Conservation (phyloP, 2,797 vertebrate genomes). For the Onychomys arenicola region DNA sequence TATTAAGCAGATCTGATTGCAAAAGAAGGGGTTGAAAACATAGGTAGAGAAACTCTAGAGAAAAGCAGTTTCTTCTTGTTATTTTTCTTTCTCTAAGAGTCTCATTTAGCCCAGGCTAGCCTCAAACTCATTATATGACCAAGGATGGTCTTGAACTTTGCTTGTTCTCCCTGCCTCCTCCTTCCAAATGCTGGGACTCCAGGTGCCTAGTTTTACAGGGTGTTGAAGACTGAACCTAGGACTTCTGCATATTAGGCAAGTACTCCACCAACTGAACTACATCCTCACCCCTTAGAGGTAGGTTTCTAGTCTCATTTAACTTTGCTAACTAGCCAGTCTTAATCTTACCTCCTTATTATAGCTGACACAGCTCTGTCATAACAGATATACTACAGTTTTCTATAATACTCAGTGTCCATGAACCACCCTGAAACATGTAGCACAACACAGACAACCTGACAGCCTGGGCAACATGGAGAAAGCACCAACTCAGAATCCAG, state of each 20-base stretch:
- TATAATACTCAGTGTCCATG: background rate
- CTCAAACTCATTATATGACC: background rate
- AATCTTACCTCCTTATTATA: background rate
- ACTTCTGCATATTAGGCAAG: background rate
- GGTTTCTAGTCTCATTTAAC: background rate
- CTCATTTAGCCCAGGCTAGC: background rate
- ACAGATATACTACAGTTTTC: background rate
- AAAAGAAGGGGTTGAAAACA: background rate
- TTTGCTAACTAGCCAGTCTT: background rate
- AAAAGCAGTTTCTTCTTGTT: background rate
- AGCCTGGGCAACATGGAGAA: background rate
- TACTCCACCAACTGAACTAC: background rate
- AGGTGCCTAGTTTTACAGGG: background rate
- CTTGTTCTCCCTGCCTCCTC: background rate
- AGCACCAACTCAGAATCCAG: background rate
- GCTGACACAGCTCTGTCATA: background rate
- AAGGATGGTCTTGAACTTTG: too few relatives aligned
- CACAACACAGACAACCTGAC: background rate
- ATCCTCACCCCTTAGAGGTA: background rate
- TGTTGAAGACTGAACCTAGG: background rate
- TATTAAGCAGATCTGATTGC: background rate
- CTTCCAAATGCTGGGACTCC: background rate
- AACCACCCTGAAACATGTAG: background rate
- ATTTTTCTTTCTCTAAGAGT: background rate
- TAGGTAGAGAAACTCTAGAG: background rate